phyloP scores from a whole-genome alignment of 2,113 vertebrate species.

The Petrocephalus zakoni region DNA sequence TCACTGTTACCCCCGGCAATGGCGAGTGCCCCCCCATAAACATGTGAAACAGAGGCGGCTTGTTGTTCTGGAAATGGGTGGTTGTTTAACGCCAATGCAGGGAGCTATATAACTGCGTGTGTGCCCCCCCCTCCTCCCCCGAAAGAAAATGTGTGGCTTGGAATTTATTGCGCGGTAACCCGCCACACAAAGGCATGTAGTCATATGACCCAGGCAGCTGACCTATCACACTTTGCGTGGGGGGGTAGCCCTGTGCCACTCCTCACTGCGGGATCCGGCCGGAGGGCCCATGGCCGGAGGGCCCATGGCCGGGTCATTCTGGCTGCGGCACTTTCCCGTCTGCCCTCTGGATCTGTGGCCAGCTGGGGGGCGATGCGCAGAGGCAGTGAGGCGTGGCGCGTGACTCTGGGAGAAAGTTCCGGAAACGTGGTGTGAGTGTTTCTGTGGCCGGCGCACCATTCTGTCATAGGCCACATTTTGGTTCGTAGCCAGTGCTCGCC shows the following conservation, averaged over 20 bases:
- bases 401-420: background rate
- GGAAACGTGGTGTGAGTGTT: background rate
- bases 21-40: background rate
- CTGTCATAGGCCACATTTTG: background rate
- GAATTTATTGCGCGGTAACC: background rate
- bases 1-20: constrained; percentile 2
- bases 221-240: background rate
- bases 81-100: background rate
- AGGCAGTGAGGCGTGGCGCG: background rate
- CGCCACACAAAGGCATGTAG: constrained; percentile 16
- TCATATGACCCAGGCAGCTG: background rate
- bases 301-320: background rate
- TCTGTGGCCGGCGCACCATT: background rate
- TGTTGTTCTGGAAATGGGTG: constrained; percentile 1
- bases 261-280: background rate
- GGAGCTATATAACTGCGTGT: background rate
- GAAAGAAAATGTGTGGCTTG: background rate
- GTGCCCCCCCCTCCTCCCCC: background rate
- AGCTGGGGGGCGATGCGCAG: background rate
- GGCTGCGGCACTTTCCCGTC: background rate
- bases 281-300: background rate
- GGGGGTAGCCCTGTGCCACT: too few species aligned
- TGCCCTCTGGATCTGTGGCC: background rate
- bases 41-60: background rate
- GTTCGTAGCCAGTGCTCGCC: background rate